Base-by-base conservation (phyloP, 2,797 vertebrate genomes). In the Semotilus atromaculatus region DNA sequence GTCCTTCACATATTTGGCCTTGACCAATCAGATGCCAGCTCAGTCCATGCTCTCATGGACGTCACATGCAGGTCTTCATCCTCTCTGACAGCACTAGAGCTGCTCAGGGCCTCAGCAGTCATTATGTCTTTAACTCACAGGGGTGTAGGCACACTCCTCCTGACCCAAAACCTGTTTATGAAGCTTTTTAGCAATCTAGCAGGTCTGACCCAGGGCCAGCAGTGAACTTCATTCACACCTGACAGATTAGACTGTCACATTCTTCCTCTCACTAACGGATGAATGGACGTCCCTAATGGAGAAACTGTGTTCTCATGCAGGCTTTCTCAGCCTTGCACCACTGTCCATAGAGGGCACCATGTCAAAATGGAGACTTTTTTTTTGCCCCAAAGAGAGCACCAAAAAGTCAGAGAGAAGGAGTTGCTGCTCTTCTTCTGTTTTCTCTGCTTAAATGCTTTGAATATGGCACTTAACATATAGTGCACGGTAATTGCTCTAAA, bases 251-350 rank as follows among this genome's bases (percentile, higher is more conserved):
- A 66, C 67, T 79, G 79, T 81, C 86, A 87, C 74, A 64, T 74
- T 60, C 31, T 71, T 10, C 79, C 70, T 77, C 68, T 38, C 80
- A 16, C 60, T 60, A 75, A 26, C 6, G 70, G 60, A 67, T 72
- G 68, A 81, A 67, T 76, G 64, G 53, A 75, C 40, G 14, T 43
- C 64, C n/a, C 86, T 84, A 88, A 88, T 88, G 87, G 81, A 83
- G 66, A 81, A 88, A 83, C 4, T 29, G 73, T 86, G 87, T 86
- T 66, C 71, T 80, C 67, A 19, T 43, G 51, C 43, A 55, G 36
- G 72, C 64, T 85, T 72, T 75, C 51, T 26, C n/a, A 2, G 16
- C 31, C 84, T 85, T 58, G 34, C 83, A 73, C 43, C 36, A 58
- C 4, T 55, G 79, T 77, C 79, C 38, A 76, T 43, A 81, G 71